A percentile compares a stretch with the other conserved stretches of the same genome.
phyloP scores from a whole-genome alignment of 1,140 invertebrate genomes.

The Olivierus martensii region DNA sequence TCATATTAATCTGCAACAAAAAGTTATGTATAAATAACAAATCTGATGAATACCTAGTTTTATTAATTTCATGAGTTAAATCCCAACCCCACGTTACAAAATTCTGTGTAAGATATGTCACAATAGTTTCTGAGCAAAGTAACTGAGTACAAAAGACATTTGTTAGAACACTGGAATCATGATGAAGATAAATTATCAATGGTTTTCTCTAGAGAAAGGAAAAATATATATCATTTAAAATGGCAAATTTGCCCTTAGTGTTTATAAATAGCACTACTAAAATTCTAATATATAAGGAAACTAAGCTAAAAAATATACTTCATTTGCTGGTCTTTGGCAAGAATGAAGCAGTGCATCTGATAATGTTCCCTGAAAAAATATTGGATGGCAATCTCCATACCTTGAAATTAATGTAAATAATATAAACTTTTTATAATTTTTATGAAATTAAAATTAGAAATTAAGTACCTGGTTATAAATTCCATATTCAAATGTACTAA shows the following conservation, averaged over 20 bases:
- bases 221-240: slow-evolving; percentile 1
- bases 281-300: too few relatives aligned
- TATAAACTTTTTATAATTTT: not conserved
- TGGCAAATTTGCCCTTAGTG: too few relatives aligned
- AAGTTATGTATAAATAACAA: too few relatives aligned
- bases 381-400: slow-evolving; percentile 66
- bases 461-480: slow-evolving; percentile 46
- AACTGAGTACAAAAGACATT: slow-evolving; percentile 94
- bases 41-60: slow-evolving; percentile 45
- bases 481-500: slow-evolving; percentile 71
- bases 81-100: slow-evolving; percentile 94
- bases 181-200: slow-evolving; percentile 83
- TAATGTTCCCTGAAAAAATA: slow-evolving; percentile 78
- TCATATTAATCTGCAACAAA: too few relatives aligned
- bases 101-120: slow-evolving; percentile 69
- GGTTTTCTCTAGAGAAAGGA: slow-evolving; percentile 66
- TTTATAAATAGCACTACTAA: too few relatives aligned
- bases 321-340: slow-evolving; percentile 57
- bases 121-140: slow-evolving; percentile 73
- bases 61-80: slow-evolving; percentile 70
- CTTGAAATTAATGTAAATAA: slow-evolving; percentile 26
- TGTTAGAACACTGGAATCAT: slow-evolving; percentile 79
- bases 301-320: slow-evolving; percentile 56
- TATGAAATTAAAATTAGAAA: not conserved
- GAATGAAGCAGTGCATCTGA: slow-evolving; percentile 80